Conservation (phyloP, 2,113 vertebrate genomes). For the Megalops atlanticus region DNA sequence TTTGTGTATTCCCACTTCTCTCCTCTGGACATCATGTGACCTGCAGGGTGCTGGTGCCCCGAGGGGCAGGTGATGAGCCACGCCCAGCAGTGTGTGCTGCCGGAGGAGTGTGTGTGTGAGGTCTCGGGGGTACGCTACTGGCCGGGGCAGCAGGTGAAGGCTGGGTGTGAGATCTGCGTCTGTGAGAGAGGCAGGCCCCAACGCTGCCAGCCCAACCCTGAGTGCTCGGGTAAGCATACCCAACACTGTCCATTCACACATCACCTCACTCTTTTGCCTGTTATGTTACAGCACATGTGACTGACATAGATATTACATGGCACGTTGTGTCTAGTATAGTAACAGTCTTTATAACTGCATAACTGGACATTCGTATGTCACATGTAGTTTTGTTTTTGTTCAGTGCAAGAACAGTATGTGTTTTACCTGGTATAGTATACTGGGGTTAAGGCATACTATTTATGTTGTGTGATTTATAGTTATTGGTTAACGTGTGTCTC, state of each 20-base stretch:
- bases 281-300: too few relatives aligned
- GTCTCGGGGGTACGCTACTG: constrained; percentile 65
- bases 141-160: constrained; percentile 74
- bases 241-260: neutral
- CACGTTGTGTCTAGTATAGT: too few relatives aligned
- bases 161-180: constrained; percentile 77
- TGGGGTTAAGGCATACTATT: too few relatives aligned
- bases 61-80: constrained; percentile 72
- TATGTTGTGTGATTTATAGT: too few relatives aligned
- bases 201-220: constrained; percentile 72
- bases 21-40: neutral
- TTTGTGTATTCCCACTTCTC: neutral
- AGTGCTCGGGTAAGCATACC: constrained; percentile 74
- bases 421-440: too few relatives aligned
- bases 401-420: too few relatives aligned
- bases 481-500: neutral
- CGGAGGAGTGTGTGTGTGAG: constrained; percentile 75
- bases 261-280: too few relatives aligned
- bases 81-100: constrained; percentile 66
- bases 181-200: constrained; percentile 76
- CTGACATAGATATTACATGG: too few relatives aligned
- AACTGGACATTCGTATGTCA: too few relatives aligned
- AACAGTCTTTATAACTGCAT: too few relatives aligned
- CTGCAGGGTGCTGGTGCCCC: constrained; percentile 83
- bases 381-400: too few relatives aligned